Base-by-base conservation (phyloP, 2,797 vertebrate genomes). In the Coregonus ussuriensis region DNA sequence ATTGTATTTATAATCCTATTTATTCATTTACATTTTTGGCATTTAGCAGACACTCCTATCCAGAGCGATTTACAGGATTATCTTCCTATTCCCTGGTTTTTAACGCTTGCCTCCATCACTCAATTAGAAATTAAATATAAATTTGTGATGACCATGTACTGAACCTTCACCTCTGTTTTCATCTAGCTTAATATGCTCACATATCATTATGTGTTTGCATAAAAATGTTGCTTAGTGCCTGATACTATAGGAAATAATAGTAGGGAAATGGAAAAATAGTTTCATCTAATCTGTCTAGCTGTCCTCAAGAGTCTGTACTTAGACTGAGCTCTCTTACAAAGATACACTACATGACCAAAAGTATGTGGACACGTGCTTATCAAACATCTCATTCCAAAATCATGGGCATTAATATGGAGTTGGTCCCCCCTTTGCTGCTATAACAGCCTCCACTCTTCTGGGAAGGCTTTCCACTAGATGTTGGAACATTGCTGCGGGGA, bases 111-210 rank as follows among this genome's bases (percentile, higher is more conserved):
- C 76, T 88, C 54, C 35, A 63, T 67, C 33, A 65, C 51, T 78
- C 56, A 41, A 70, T 41, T 68, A 83, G 37, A 69, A 74, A 81
- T 83, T 25, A 86, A 85, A 86, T 84, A 33, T 68, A 83, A 25
- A 86, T 85, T 89, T 93, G 93, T 94, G 93, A 94, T 93, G 93
- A 91, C 89, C 91, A 94, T 91, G 87, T 87, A 93, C 94, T 93
- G 92, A 94, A 91, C 87, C 88, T 95, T 95, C 94, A 95, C 93
- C 95, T 94, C 93, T 93, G 94, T 93, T 78, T 83, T 94, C 93
- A 94, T 93, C 88, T 91, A 94, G 92, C 91, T 94, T 94, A 93
- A 93, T 91, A 85, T 91, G 59, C 59, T 4, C 59, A 63, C 59
- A 25, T 21, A 59, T 77, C 84, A 74, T 81, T 82, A 86, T 88